These are phyloP conservation scores for Oreotragus oreotragus DNA, from an alignment of 2,113 vertebrate genomes.

Conservation along the genomic window DNA sequence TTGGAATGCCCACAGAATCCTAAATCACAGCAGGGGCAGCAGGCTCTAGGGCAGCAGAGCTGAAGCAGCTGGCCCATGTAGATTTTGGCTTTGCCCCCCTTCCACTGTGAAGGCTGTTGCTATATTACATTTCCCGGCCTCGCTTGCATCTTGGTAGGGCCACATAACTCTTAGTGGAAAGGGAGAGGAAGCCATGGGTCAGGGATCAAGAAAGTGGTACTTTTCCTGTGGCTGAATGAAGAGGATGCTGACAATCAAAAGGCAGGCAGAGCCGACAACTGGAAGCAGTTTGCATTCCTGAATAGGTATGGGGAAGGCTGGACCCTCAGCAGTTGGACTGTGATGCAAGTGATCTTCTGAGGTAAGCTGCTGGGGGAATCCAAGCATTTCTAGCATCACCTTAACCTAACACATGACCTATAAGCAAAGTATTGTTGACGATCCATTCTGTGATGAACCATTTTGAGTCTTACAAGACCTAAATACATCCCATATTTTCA, in stretches of 20 bases:
- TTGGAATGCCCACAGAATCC: background rate
- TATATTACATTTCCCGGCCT: background rate
- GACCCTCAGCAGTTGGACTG: accelerated
- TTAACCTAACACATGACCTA: background rate
- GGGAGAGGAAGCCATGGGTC: background rate
- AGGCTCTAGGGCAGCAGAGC: background rate
- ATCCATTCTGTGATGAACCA: background rate
- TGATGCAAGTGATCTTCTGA: background rate
- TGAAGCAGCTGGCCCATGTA: background rate
- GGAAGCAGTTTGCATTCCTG: background rate
- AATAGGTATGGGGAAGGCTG: background rate
- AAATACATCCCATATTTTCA: background rate
- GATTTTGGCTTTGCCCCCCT: background rate
- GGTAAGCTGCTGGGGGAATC: background rate
- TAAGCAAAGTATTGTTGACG: background rate
- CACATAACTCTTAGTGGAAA: background rate
- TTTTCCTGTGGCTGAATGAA: background rate
- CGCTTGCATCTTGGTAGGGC: background rate
- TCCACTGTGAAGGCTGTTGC: background rate
- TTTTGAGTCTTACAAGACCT: background rate
- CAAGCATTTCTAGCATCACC: background rate
- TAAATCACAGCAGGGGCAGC: accelerated
- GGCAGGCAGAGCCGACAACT: background rate
- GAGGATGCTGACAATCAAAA: background rate
- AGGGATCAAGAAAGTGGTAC: background rate